Evolutionary conservation across 2,113 vertebrate genomes (phyloP), one percentile per base, ranked within the genome.

Genomic region (Petaurus breviceps): DNA sequence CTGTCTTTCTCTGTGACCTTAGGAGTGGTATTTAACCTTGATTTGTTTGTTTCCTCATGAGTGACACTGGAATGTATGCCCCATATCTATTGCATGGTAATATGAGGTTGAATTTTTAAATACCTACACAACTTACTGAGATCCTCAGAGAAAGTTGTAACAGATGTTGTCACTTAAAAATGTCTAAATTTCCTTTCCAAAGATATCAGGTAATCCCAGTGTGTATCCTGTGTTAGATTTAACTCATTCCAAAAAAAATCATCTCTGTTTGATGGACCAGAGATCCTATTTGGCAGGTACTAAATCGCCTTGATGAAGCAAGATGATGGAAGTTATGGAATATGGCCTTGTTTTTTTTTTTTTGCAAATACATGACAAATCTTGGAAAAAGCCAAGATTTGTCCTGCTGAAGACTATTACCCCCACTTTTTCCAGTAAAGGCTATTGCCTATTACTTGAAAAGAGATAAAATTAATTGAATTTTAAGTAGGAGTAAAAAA

Each of bases 341-440:
- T 0, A 23, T 52, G 9, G 12, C 51, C 89, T 90, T 46, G n/a
- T 22, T 49, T 50, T 90, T 47, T 24, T n/a, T n/a, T 2, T 26
- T 50, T 50, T 90, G 90, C 90, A 90, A 51, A 90, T 47, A 90
- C 8, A 90, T 90, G 47, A 51, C 31, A 90, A 51, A 46, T 52
- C n/a, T 93, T 94, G 90, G 52, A 37, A 92, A 92, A 22, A 94
- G 37, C 7, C 55, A 54, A 84, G 93, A 28, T 14, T 28, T 49
- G 61, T 51, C 43, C n/a, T 24, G 0, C 31, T 49, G n/a, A 89
- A 51, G 68, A 0, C 28, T 12, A 54, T 77, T 96, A 47, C 24
- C 94, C 19, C 50, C 96, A 19, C 3, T 50, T 90, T 90, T 89
- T 19, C 92, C 57, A 93, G 7, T 46, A 54, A 96, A 94, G 53